These are phyloP conservation scores for Herpetotheres cachinnans DNA, from an alignment of 2,113 vertebrate genomes.

Conservation along the genomic window DNA sequence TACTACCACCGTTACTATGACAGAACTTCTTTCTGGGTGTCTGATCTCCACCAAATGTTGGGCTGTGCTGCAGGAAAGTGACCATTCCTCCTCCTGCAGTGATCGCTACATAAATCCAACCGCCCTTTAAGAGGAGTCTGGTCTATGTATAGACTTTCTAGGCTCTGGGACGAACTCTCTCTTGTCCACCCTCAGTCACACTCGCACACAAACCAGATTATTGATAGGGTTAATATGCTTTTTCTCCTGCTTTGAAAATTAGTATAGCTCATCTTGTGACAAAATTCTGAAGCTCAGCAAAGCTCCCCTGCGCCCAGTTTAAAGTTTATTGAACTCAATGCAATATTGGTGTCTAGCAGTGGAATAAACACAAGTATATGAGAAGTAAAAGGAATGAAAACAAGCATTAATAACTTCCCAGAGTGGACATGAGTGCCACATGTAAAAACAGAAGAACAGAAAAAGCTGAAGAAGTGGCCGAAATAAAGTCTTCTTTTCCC, in stretches of 20 bases:
- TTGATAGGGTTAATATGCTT: background rate
- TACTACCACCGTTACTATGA: background rate
- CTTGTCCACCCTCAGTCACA: background rate
- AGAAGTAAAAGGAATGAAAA: background rate
- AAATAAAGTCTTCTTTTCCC: background rate
- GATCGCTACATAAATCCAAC: background rate
- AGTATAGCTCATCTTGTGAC: background rate
- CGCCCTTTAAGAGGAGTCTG: background rate
- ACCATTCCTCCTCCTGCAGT: background rate
- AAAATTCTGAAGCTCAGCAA: background rate
- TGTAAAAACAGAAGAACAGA: background rate
- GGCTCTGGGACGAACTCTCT: background rate
- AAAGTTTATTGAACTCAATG: background rate
- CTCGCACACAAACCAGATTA: background rate
- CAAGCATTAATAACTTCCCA: background rate
- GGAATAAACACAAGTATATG: background rate
- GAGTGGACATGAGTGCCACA: background rate
- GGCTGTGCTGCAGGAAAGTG: background rate
- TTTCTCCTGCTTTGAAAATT: background rate
- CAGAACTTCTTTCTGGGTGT: background rate
- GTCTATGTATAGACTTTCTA: background rate
- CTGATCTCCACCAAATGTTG: background rate
- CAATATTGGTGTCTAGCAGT: background rate
- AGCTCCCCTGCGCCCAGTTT: background rate
- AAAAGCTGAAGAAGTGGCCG: background rate